These are phyloP conservation scores for Rhea pennata DNA, from an alignment of 2,113 vertebrate genomes.

Conservation along the genomic window DNA sequence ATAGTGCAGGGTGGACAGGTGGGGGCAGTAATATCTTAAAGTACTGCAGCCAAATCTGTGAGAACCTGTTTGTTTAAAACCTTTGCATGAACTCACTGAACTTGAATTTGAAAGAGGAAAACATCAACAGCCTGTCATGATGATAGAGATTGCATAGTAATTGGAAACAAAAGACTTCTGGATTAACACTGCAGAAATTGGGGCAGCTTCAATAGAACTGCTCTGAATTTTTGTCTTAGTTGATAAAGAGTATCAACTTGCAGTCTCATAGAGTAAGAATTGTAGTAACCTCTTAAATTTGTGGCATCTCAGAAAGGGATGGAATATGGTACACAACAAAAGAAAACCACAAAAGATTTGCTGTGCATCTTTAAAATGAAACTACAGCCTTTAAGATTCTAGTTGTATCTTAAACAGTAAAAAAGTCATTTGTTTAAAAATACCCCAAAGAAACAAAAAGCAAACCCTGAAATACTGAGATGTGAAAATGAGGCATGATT, in stretches of 20 bases:
- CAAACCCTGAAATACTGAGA: not conserved
- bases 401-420: not conserved
- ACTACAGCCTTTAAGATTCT: not conserved
- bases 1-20: conserved; percentile 47
- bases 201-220: not conserved
- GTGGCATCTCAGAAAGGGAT: not conserved
- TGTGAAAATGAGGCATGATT: conserved; percentile 54
- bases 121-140: not conserved
- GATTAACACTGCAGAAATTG: not conserved
- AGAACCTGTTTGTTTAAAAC: conserved; percentile 18
- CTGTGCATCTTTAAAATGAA: not conserved
- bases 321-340: not conserved
- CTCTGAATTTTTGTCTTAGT: conserved; percentile 1
- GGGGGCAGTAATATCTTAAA: conserved; percentile 66
- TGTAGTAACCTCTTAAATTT: not conserved
- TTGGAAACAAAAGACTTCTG: conserved; percentile 14
- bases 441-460: conserved; percentile 16
- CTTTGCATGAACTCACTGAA: not conserved
- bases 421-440: conserved; percentile 28
- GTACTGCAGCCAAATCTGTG: conserved; percentile 7
- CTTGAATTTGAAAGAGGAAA: not conserved
- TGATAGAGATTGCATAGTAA: not conserved
- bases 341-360: not conserved
- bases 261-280: not conserved
- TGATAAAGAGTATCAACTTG: not conserved